phyloP scores from a whole-genome alignment of 2,888 invertebrate genomes.

The Lysandra coridon region DNA sequence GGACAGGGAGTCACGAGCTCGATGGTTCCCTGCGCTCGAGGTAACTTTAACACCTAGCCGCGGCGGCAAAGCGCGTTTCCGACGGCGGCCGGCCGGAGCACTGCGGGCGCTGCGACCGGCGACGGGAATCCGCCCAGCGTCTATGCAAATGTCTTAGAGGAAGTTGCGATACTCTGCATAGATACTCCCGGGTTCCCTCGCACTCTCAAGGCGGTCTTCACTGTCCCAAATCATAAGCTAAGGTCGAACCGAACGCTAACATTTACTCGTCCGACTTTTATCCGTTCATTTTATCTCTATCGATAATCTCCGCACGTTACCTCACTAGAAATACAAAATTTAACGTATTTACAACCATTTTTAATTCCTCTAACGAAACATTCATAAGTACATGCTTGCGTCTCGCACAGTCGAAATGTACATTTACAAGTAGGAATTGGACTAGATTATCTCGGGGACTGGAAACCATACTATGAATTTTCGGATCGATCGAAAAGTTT shows the following conservation, averaged over 20 bases:
- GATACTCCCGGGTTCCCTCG: conserved; percentile 66
- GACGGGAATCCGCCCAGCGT: conserved; percentile 68
- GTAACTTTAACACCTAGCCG: conserved; percentile 51
- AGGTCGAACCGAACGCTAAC: conserved; percentile 47
- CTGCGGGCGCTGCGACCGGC: conserved; percentile 45
- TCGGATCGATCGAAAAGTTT: conserved; percentile 49
- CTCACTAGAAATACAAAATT: conserved; percentile 80
- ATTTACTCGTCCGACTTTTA: conserved; percentile 55
- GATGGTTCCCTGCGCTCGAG: conserved; percentile 66
- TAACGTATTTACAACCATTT: conserved; percentile 81
- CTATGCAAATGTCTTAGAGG: conserved; percentile 76
- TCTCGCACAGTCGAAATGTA: conserved; percentile 74
- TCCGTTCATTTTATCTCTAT: conserved; percentile 59
- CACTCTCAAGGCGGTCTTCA: conserved; percentile 50
- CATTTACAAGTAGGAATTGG: conserved; percentile 67
- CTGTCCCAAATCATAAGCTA: conserved; percentile 39
- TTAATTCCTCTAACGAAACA: conserved; percentile 71
- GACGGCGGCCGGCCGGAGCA: background rate
- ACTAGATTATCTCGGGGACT: conserved; percentile 72
- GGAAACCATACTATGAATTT: conserved; percentile 53
- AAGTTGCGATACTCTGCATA: conserved; percentile 76
- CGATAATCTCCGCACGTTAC: conserved; percentile 73
- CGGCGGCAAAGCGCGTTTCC: conserved; percentile 55
- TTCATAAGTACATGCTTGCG: conserved; percentile 77
- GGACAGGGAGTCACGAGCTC: conserved; percentile 76